Base-by-base conservation (phyloP, 2,888 invertebrate genomes). In the Cheilosia scutellata region DNA sequence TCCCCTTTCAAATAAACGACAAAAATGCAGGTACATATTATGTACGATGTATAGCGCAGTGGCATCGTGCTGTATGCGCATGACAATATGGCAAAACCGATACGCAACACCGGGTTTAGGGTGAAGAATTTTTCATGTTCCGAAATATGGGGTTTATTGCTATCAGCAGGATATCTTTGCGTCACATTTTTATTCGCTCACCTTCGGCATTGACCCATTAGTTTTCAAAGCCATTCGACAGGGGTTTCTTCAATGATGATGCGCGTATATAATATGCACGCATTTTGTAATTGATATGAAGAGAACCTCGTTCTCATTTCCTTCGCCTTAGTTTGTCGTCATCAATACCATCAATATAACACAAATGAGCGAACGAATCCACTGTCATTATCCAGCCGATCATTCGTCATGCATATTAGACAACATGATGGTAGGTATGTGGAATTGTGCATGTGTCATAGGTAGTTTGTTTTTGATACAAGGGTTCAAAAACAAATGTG, bases 361-460 rank as follows among this genome's bases (percentile, higher is more conserved):
- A 60, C 84, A 68, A 80, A 80, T 70, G 70, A 84, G 75, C 65
- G 40, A 0, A 20, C 47, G 49, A 62, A 84, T 80, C 63, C 44
- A 60, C 68, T 70, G 84, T 70, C 80, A 84, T 84, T 84, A 84
- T 75, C 62, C 75, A 47, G 74, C 74, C 74, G 68, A 29, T 65
- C 75, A 79, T 77, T 70, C 82, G 82, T 84, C 84, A 84, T 84
- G 84, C 84, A 80, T 84, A 84, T 84, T 84, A 84, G 84, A 55
- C 65, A 84, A 42, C 63, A 75, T 80, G 80, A 84, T 84, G 80
- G 65, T 65, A 70, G 80, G 65, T 65, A 70, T 66, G 68, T 68
- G 74, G 27, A 58, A 27, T 68, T 42, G 63, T 62, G 57, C 78
- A 84, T 84, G 79, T 84, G 75, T 79, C 75, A 75, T 71, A 20